phyloP scores from a whole-genome alignment of 2,888 invertebrate genomes.

The Pachycephus smyrnensis region DNA sequence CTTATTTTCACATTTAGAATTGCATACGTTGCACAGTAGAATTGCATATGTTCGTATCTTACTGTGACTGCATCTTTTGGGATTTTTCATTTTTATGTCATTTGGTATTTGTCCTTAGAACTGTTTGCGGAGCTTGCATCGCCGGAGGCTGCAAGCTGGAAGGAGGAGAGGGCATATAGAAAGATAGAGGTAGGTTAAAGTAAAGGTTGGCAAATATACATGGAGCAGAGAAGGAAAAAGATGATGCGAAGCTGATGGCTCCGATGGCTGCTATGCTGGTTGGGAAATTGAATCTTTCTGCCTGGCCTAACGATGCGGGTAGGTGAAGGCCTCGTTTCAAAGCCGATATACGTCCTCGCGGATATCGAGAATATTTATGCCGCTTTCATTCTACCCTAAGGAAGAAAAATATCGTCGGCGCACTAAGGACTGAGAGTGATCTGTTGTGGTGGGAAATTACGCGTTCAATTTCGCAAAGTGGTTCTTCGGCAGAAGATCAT shows the following conservation, averaged over 20 bases:
- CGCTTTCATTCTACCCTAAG: conserved; percentile 21
- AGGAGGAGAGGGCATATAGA: not conserved
- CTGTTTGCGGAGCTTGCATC: not conserved
- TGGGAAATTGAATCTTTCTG: not conserved
- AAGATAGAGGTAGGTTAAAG: not conserved
- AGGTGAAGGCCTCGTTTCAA: not conserved
- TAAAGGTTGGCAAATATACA: not conserved
- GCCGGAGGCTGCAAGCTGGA: not conserved
- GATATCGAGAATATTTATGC: conserved; percentile 16
- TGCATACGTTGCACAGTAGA: not conserved
- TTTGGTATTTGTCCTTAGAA: not conserved
- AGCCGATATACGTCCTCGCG: conserved; percentile 10
- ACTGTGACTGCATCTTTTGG: not conserved
- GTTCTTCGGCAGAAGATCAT: conserved; percentile 31
- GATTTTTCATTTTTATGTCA: not conserved
- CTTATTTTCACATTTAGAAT: not conserved
- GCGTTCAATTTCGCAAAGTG: conserved; percentile 52
- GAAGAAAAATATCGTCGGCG: conserved; percentile 28
- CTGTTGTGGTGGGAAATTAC: conserved; percentile 36
- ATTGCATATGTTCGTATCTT: not conserved
- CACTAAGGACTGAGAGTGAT: conserved; percentile 22
- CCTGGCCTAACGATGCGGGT: not conserved
- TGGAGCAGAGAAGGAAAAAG: too few relatives aligned
- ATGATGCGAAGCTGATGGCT: not conserved
- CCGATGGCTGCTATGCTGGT: not conserved